These are phyloP conservation scores for Macrobrachium nipponense DNA, from an alignment of 1,140 invertebrate species.

Conservation along the genomic window DNA sequence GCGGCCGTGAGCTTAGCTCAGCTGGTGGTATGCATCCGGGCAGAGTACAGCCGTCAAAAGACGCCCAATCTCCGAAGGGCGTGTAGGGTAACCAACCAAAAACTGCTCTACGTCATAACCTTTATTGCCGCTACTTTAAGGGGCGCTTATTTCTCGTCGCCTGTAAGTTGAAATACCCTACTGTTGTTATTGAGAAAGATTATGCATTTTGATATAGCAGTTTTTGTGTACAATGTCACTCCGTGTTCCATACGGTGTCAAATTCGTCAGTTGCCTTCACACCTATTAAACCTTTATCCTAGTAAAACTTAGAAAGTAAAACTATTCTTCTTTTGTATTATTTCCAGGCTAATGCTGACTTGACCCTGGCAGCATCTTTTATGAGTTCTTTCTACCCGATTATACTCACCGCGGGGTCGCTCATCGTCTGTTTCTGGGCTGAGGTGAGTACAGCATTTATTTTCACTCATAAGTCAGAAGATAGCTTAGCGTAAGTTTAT, in stretches of 20 bases:
- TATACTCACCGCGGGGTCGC: slow-evolving; percentile 87
- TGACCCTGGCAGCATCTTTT: slow-evolving; percentile 85
- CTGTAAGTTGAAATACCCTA: slow-evolving; percentile 74
- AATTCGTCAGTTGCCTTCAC: too few species aligned
- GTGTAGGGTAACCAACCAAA: slow-evolving; percentile 90
- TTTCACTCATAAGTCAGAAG: too few species aligned
- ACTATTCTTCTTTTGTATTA: slow-evolving; percentile 29
- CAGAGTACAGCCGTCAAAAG: slow-evolving; percentile 86
- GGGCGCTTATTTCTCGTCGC: slow-evolving; percentile 90
- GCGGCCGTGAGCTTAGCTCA: slow-evolving; percentile 89
- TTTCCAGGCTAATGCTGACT: slow-evolving; percentile 79
- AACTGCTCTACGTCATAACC: slow-evolving; percentile 89
- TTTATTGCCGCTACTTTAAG: slow-evolving; percentile 87
- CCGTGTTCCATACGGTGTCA: too few species aligned
- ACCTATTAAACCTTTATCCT: too few species aligned
- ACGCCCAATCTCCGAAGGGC: slow-evolving; percentile 82
- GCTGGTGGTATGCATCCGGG: slow-evolving; percentile 84
- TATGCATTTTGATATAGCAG: too few species aligned
- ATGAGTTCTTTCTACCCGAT: slow-evolving; percentile 92
- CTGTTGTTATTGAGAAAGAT: neutral
- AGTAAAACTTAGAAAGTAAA: too few species aligned
- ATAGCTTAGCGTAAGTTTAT: too few species aligned
- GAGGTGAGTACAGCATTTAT: slow-evolving; percentile 76
- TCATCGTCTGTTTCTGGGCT: slow-evolving; percentile 95
- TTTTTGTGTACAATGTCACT: too few species aligned